Percentiles rank a stretch among this genome's conserved stretches.
phyloP scores from a whole-genome alignment of 2,113 vertebrate species.

The Ameiurus melas region DNA sequence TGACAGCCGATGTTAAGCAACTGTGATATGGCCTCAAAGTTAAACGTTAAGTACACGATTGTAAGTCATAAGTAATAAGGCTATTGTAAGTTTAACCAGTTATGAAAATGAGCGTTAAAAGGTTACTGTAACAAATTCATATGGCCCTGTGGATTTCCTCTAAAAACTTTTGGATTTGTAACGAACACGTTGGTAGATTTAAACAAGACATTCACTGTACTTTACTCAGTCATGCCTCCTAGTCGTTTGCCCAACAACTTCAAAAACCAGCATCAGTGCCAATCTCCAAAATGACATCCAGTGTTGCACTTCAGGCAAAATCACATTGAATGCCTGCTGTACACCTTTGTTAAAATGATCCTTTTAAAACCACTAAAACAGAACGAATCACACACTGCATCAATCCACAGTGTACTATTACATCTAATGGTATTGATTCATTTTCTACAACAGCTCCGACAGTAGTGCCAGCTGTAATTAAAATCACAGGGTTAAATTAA shows the following conservation, averaged over 20 bases:
- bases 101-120: background rate
- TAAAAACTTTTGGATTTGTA: background rate
- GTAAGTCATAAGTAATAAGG: background rate
- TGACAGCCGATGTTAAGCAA: background rate
- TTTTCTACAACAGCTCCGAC: background rate
- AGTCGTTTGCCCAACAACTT: background rate
- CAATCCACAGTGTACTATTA: background rate
- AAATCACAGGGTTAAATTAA: background rate
- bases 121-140: background rate
- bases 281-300: background rate
- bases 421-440: background rate
- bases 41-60: background rate
- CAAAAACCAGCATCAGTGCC: background rate
- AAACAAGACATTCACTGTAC: background rate
- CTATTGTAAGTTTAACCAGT: background rate
- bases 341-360: background rate
- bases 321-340: background rate
- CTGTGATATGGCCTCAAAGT: background rate
- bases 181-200: background rate
- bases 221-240: background rate
- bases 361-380: background rate
- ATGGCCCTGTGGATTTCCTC: background rate
- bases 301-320: background rate
- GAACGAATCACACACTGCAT: background rate
- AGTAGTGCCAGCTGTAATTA: background rate